phyloP scores from a whole-genome alignment of 1,140 invertebrate species.

The Metaphire vulgaris region DNA sequence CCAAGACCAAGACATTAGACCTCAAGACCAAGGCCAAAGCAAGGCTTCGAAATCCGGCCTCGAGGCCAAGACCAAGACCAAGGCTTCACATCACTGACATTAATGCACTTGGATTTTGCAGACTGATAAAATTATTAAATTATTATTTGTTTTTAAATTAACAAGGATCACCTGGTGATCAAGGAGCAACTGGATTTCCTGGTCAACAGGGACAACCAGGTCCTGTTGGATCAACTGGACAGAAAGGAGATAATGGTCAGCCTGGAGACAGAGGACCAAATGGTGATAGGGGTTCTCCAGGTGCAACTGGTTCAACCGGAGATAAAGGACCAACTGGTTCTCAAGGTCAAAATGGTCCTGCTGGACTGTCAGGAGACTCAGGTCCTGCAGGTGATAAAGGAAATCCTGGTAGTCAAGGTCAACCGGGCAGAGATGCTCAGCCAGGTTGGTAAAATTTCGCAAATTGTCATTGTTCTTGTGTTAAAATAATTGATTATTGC shows the following conservation, averaged over 20 bases:
- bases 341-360: conserved; percentile 8
- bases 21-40: too few relatives aligned
- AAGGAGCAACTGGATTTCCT: not conserved
- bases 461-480: too few relatives aligned
- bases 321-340: conserved; percentile 14
- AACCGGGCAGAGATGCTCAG: conserved; percentile 12
- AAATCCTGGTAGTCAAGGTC: conserved; percentile 1
- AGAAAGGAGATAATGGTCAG: conserved; percentile 26
- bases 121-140: too few relatives aligned
- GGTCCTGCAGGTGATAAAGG: conserved; percentile 11
- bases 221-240: not conserved
- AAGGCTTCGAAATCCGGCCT: too few relatives aligned
- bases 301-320: conserved; percentile 12
- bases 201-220: not conserved
- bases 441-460: too few relatives aligned
- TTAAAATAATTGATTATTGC: too few relatives aligned
- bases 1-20: too few relatives aligned
- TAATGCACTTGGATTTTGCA: too few relatives aligned
- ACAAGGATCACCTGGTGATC: not conserved
- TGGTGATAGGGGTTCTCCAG: conserved; percentile 19
- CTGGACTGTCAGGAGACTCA: conserved; percentile 10
- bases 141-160: too few relatives aligned
- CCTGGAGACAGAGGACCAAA: conserved; percentile 28
- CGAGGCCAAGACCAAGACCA: too few relatives aligned
- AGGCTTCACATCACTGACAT: too few relatives aligned